Base-by-base conservation (phyloP, 2,888 invertebrate species). In the Diplazon laetatorius region DNA sequence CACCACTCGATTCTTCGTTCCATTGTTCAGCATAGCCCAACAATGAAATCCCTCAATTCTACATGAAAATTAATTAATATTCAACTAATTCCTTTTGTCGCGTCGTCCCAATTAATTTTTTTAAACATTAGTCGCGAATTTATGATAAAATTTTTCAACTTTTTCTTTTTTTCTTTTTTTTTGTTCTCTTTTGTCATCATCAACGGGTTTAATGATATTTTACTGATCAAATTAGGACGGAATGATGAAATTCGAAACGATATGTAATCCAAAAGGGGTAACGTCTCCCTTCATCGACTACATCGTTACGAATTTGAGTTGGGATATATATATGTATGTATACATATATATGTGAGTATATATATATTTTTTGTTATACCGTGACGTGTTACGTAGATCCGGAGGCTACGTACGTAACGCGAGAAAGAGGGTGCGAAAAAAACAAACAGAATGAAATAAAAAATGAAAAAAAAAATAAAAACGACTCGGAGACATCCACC, bases 401-500 rank as follows among this genome's bases (percentile, higher is more conserved):
- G n/a, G 4, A 25, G n/a, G 4, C 4, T 42, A 39, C 14, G 20
- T 12, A 20, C 20, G 4, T 6, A 30, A n/a, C 16, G n/a, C 1
- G 57, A 78, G 25, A 39, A 35, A 48, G 46, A 37, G 16, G 55
- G 59, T 44, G 50, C 25, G 59, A 55, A 30, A 30, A 6, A 30
- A 30, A n/a, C n/a, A n/a, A n/a, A n/a, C n/a, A n/a, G n/a, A n/a
- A n/a, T n/a, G n/a, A n/a, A n/a, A n/a, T n/a, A n/a, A n/a, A n/a
- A n/a, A n/a, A n/a, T n/a, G n/a, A n/a, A 6, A 30, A 6, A 30
- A 30, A 30, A 30, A 30, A 30, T 5, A 30, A 30, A 60, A 59
- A 62, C 37, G 59, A 68, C 62, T 62, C 68, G 14, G 62, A 52
- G 22, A 71, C 69, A 82, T 80, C 71, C 69, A 63, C 68, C 76